Conservation (phyloP, 2,797 vertebrate genomes). For the Sebastes itinus region DNA sequence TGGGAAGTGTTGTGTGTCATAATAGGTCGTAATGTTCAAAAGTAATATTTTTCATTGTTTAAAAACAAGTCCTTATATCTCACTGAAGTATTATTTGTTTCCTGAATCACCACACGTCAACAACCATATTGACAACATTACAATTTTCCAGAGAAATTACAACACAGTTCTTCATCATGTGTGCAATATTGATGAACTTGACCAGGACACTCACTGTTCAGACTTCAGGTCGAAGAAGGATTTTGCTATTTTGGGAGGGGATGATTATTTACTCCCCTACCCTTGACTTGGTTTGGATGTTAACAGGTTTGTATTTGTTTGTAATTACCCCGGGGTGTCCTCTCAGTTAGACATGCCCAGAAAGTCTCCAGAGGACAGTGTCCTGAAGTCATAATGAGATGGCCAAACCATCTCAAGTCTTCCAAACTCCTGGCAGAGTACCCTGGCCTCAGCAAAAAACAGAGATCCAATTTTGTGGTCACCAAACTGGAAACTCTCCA, state of each 20-base stretch:
- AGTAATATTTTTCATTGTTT: no score
- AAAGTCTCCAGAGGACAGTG: neutral
- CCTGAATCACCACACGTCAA: no score
- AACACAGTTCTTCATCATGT: no score
- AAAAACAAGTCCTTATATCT: no score
- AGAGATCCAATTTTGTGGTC: neutral
- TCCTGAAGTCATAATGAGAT: neutral
- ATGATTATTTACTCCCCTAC: neutral
- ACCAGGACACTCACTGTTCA: neutral
- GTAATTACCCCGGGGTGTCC: neutral
- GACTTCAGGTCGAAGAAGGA: neutral
- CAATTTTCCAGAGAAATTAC: no score
- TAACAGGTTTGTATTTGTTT: neutral
- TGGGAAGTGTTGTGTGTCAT: no score
- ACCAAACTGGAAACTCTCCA: neutral
- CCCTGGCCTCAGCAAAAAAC: neutral
- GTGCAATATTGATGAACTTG: no score
- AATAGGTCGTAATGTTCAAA: no score
- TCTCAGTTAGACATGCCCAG: neutral
- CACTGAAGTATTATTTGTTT: no score
- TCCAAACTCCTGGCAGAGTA: neutral
- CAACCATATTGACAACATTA: no score
- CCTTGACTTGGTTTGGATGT: neutral
- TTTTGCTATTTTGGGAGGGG: neutral
- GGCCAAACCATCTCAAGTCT: no score